Base-by-base conservation (phyloP, 2,113 vertebrate species). In the Erinaceus europaeus region DNA sequence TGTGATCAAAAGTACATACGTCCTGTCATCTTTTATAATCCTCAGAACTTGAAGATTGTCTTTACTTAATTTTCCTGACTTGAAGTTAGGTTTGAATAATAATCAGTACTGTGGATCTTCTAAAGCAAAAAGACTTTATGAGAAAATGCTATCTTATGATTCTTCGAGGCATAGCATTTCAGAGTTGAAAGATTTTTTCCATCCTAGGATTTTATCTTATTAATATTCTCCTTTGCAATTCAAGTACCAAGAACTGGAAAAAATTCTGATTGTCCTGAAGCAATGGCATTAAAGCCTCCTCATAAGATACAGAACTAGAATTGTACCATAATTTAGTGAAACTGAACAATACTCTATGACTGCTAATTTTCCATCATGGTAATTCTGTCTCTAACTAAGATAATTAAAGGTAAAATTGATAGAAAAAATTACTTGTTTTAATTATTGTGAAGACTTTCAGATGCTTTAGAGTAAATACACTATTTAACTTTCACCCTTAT, bases 331-430 rank as follows among this genome's bases (percentile, higher is more conserved):
- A 93, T 93, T 92, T 90, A 93, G 82, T 81, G 71, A 94, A 95
- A 95, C 55, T 94, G 91, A 94, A 89, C 78, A 61, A 40, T 89
- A 59, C 87, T 80, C 92, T 93, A 53, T 83, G 90, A 92, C 84
- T 94, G 81, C 87, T 94, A 96, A 96, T 96, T 97, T 94, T 95
- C 97, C 94, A 96, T 96, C 50, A 76, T 95, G 83, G 89, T 96
- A 93, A 95, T 96, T 88, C 90, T 96, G 74, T 92, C 52, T 95
- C 93, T 94, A 94, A 95, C 82, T 74, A 94, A 93, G 79, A 93
- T 96, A 96, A 93, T 91, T 94, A 96, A 97, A 96, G 93, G 90
- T 94, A 95, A 96, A 96, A 88, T 79, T 82, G n/a, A 59, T 8
- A 86, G 46, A 57, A 79, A 84, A 88, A 53, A 76, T 71, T 29